A percentile compares a stretch with the other conserved stretches of the same genome.
phyloP scores from a whole-genome alignment of 1,140 invertebrate species.

The Whitmania pigra region DNA sequence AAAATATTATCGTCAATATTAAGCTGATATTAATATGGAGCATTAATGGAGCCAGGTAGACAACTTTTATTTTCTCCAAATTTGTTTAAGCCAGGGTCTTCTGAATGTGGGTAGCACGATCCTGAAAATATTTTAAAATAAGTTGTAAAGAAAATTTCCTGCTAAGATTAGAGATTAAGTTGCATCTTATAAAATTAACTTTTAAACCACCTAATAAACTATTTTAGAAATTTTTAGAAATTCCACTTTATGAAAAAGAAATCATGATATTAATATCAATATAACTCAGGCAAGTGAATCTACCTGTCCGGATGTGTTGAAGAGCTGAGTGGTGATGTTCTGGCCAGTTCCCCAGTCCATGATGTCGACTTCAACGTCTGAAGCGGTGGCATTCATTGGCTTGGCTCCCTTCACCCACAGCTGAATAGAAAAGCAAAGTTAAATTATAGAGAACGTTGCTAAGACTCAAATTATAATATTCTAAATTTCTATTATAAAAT shows the following conservation, averaged over 20 bases:
- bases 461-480: neutral
- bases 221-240: no score
- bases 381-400: constrained; percentile 3
- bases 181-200: neutral
- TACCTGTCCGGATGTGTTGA: constrained; percentile 40
- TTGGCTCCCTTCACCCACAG: constrained; percentile 17
- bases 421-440: neutral
- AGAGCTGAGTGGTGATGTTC: constrained; percentile 38
- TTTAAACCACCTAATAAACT: neutral
- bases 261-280: no score
- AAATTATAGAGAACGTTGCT: neutral
- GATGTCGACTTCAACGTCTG: constrained; percentile 22
- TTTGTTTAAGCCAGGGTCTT: constrained; percentile 12
- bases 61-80: no score
- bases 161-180: neutral
- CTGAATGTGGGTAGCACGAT: constrained; percentile 17
- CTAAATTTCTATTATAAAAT: neutral
- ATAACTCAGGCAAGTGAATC: neutral
- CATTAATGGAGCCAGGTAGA: no score
- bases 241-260: no score
- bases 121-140: constrained; percentile 2
- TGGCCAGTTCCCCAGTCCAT: constrained; percentile 38
- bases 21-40: no score
- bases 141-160: neutral
- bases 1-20: no score